Conservation (phyloP, 2,888 invertebrate species). For the Mactromeris polynyma region DNA sequence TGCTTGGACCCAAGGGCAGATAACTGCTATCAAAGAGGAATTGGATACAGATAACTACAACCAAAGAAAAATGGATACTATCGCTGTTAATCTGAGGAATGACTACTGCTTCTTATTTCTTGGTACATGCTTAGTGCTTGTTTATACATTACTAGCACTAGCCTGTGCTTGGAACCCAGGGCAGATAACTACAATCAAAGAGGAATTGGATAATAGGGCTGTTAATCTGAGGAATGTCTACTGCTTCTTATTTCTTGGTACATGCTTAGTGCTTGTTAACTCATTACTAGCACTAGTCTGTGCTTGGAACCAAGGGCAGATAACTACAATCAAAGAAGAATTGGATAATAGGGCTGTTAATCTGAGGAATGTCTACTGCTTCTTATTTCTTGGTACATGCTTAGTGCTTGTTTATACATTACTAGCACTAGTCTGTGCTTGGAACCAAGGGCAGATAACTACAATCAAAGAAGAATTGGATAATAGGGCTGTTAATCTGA, state of each 20-base stretch:
- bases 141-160: slow-evolving; percentile 15
- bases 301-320: slow-evolving; percentile 34
- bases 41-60: neutral
- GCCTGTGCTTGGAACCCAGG: slow-evolving; percentile 17
- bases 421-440: slow-evolving; percentile 30
- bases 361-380: neutral
- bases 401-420: slow-evolving; percentile 14
- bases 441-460: slow-evolving; percentile 29
- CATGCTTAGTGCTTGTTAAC: slow-evolving; percentile 22
- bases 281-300: slow-evolving; percentile 29
- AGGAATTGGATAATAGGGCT: neutral
- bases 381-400: slow-evolving; percentile 32
- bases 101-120: slow-evolving; percentile 18
- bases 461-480: neutral
- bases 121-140: slow-evolving; percentile 26
- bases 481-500: neutral
- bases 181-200: neutral
- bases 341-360: neutral
- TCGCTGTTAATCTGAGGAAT: too few relatives aligned
- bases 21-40: neutral
- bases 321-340: neutral
- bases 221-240: neutral
- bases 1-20: slow-evolving; percentile 19
- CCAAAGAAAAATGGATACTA: neutral
- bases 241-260: slow-evolving; percentile 41